Evolutionary conservation across 1,140 invertebrate genomes (phyloP), one percentile per base, ranked within the genome.

Genomic region (Brachionus calyciflorus): DNA sequence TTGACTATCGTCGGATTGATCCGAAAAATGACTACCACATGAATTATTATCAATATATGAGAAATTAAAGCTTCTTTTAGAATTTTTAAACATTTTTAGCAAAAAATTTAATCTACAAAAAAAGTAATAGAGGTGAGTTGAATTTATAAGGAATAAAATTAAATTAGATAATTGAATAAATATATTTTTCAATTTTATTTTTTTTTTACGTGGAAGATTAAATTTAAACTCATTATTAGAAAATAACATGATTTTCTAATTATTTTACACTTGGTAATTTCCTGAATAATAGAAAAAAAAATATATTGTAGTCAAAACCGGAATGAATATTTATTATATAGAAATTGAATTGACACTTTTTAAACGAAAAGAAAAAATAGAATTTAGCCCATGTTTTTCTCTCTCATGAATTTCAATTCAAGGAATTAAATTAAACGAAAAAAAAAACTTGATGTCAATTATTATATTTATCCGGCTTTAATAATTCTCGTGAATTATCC

Each of bases 191-290:
- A 60, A 60, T 60, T 60, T 37, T 17, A 60, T 6, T 60, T 33
- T 33, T 60, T 60, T 60, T 33, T 30, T n/a, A n/a, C n/a, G n/a
- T n/a, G n/a, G n/a, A n/a, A n/a, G n/a, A n/a, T n/a, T n/a, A n/a
- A n/a, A n/a, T n/a, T n/a, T 33, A 33, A 60, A 60, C 37, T 33
- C 26, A 37, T 37, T 60, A 60, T 60, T 60, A 60, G 17, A 37
- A n/a, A n/a, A n/a, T n/a, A 60, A 60, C 55, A 60, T 60, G 55
- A 60, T 60, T 60, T 60, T 60, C n/a, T n/a, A n/a, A n/a, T n/a
- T n/a, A n/a, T 37, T 3, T 60, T 60, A 60, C 55, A 60, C 55
- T 33, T 60, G 30, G 14, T 33, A 60, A 60, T 60, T 60, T 60
- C 55, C 55, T 60, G 55, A 60, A n/a, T n/a, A n/a, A n/a, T n/a